phyloP scores from a whole-genome alignment of 2,888 invertebrate genomes.

The Sphaerophoria taeniata region DNA sequence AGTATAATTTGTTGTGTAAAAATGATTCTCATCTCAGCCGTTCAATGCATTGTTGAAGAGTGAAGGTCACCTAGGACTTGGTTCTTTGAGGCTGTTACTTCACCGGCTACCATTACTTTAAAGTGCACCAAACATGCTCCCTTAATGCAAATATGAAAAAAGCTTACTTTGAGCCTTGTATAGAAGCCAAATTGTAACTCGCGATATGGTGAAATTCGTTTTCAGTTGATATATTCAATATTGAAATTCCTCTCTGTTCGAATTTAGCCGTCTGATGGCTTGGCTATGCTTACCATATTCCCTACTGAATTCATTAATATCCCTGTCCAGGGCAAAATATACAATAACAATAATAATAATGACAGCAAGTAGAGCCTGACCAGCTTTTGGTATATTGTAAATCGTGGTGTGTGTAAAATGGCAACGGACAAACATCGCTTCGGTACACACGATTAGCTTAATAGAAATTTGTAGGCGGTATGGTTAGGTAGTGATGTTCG shows the following conservation, averaged over 20 bases:
- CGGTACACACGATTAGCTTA: slow-evolving; percentile 63
- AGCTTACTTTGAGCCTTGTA: no score
- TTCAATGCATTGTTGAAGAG: no score
- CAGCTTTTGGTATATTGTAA: slow-evolving; percentile 53
- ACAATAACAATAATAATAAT: slow-evolving; percentile 63
- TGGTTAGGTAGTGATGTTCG: background rate
- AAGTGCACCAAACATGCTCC: no score
- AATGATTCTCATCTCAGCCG: no score
- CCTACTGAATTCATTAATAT: slow-evolving; percentile 69
- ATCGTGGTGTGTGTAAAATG: slow-evolving; percentile 18
- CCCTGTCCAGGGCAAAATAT: slow-evolving; percentile 44
- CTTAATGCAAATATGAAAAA: no score
- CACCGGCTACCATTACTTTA: no score
- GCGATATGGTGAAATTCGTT: background rate
- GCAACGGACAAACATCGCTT: background rate
- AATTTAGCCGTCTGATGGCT: slow-evolving; percentile 36
- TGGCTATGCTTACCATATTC: slow-evolving; percentile 51
- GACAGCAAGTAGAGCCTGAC: slow-evolving; percentile 63
- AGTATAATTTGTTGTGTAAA: no score
- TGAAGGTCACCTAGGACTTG: no score
- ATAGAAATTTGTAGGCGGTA: slow-evolving; percentile 37
- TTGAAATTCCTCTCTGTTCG: slow-evolving; percentile 22
- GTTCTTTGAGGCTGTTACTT: no score
- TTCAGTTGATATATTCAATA: slow-evolving; percentile 32
- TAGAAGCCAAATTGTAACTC: no score